Percentiles rank a stretch among this genome's conserved stretches.
phyloP scores from a whole-genome alignment of 2,888 invertebrate species.

The Kryphioiulus occultus region DNA sequence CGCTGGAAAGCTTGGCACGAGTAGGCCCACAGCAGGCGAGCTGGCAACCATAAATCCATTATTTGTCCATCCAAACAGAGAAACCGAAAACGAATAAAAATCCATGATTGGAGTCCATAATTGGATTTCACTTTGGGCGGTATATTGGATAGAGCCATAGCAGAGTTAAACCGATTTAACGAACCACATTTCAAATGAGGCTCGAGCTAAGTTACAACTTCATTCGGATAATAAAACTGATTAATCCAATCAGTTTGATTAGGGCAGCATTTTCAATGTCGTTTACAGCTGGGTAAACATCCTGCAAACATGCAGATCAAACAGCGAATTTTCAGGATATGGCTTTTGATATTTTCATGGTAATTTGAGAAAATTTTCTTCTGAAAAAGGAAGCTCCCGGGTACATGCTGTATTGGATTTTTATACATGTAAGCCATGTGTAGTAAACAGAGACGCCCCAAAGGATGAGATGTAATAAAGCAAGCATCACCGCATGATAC shows the following conservation, averaged over 20 bases:
- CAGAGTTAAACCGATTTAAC: background rate
- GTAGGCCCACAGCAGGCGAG: background rate
- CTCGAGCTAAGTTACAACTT: background rate
- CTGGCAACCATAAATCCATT: background rate
- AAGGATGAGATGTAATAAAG: slow-evolving; percentile 11
- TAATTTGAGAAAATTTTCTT: background rate
- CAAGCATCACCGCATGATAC: background rate
- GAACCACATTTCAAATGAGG: background rate
- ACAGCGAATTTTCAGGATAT: background rate
- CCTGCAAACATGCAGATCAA: background rate
- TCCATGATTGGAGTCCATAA: slow-evolving; percentile 1
- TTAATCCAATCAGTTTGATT: slow-evolving; percentile 32
- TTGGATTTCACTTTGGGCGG: background rate
- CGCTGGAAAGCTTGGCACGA: no score
- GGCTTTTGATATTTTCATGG: background rate
- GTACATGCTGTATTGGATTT: background rate
- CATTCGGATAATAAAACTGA: slow-evolving; percentile 20
- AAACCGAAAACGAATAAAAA: background rate
- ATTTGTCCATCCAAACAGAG: background rate
- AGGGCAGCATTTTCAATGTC: slow-evolving; percentile 4
- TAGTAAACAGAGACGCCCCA: background rate
- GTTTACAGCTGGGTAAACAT: background rate
- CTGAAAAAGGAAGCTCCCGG: background rate
- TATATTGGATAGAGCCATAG: background rate
- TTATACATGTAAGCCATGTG: background rate